Evolutionary conservation across 2,888 invertebrate genomes (phyloP), one percentile per base, ranked within the genome.

Genomic region (Hipparchia sbordonii): DNA sequence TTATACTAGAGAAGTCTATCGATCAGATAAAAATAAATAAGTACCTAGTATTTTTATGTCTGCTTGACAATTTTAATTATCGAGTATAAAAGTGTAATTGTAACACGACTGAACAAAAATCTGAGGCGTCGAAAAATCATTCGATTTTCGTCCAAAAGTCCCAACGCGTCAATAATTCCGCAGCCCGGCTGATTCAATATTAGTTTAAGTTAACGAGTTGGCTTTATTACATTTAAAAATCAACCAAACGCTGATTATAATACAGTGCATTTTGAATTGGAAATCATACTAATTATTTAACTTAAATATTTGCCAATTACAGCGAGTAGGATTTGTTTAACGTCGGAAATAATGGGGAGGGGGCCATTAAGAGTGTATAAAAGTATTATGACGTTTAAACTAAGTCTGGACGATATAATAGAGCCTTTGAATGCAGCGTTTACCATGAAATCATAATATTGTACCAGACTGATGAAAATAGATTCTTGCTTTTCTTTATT

Each of bases 111-210:
- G 68, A 76, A 72, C 65, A 72, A 68, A 76, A 68, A 60, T 60
- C 52, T 33, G 63, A 74, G 74, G 71, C 71, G 72, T 73, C 71
- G 74, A 78, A 81, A 57, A 79, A 83, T 82, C 81, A 77, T 81
- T 52, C 79, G 81, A 87, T 86, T 85, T 85, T 85, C 83, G 86
- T 84, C 82, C 85, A 87, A 90, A 89, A 84, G 86, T 84, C 82
- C 86, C 87, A 90, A 89, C 85, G 86, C 80, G 89, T 87, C 90
- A 90, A 90, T 90, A 90, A 87, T 85, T 87, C 89, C 76, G 77
- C 79, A 79, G 78, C 83, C 82, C 82, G 85, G 76, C 85, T 80
- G 81, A 76, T 79, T 85, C 85, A 91, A 91, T 89, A 90, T 91
- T 91, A 85, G 85, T 81, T 78, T 78, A 84, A 80, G 84, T 85